Base-by-base conservation (phyloP, 2,888 invertebrate genomes). In the Omphaloscelis lunosa region DNA sequence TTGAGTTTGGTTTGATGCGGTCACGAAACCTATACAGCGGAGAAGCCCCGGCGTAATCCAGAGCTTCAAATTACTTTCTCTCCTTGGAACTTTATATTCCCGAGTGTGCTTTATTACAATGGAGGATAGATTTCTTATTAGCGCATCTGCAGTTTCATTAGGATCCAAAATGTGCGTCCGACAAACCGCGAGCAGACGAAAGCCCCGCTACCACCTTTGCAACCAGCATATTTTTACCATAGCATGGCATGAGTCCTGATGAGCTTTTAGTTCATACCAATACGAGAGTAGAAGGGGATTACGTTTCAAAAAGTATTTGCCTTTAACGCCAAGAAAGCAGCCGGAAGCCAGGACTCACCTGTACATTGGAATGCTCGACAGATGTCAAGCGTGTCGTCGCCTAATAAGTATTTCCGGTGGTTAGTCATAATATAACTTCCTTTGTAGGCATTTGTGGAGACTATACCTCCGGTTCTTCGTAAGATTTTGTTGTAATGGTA, bases 331-430 rank as follows among this genome's bases (percentile, higher is more conserved):
- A 80, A 53, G 53, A 81, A 72, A 79, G 27, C 39, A 8, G 23
- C 58, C 66, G 73, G 56, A 66, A 58, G 56, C 27, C 75, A 51
- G 74, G 69, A 53, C 56, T 70, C 67, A 85, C 77, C 83, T 83
- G 86, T 72, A 69, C 72, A 76, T 76, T 76, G 76, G 72, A 86
- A 77, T 85, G 71, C 58, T 83, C 61, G 58, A 62, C 86, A 86
- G 74, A 86, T 86, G 78, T 83, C 86, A 86, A 77, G 86, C 85
- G 79, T 79, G 72, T 74, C 74, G 77, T 63, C 80, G 73, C 70
- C 73, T 72, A 73, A 84, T 83, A 77, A 58, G 73, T 45, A 74
- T 82, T 82, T 81, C 85, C 75, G 81, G 78, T 84, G 68, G 71
- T 84, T 80, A 86, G 56, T 79, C 75, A 75, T 75, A 62, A 61